These are phyloP conservation scores for Lampris incognitus DNA, from an alignment of 2,113 vertebrate genomes.

Conservation along the genomic window DNA sequence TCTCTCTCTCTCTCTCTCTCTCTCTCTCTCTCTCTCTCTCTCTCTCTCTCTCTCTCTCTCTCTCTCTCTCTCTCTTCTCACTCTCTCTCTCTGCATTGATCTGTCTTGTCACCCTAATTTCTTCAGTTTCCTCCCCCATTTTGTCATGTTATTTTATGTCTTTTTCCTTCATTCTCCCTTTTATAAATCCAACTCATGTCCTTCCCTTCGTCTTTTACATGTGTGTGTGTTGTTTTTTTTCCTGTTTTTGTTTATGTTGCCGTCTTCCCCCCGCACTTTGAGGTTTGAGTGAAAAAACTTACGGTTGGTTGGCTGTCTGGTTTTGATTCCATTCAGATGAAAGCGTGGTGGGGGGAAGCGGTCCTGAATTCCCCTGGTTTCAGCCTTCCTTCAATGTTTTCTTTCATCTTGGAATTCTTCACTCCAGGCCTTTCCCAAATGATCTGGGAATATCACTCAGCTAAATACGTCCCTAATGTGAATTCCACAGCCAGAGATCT, in stretches of 20 bases:
- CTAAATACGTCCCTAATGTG: slow-evolving; percentile 36
- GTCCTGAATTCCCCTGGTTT: slow-evolving; percentile 44
- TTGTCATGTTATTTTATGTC: not conserved
- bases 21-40: not conserved
- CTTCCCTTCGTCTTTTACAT: slow-evolving; percentile 8
- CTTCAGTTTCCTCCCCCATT: slow-evolving; percentile 19
- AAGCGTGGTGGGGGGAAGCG: slow-evolving; percentile 16
- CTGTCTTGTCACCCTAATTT: slow-evolving; percentile 26
- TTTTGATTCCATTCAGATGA: slow-evolving; percentile 52
- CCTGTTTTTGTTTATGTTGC: slow-evolving; percentile 32
- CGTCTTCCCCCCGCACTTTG: slow-evolving; percentile 5
- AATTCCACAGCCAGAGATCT: slow-evolving; percentile 55
- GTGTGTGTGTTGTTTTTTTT: slow-evolving; percentile 17
- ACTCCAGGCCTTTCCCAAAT: slow-evolving; percentile 37
- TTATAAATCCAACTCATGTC: slow-evolving; percentile 2
- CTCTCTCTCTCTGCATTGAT: slow-evolving; percentile 23
- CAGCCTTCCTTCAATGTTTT: slow-evolving; percentile 27
- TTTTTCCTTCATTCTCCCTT: not conserved
- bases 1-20: not conserved
- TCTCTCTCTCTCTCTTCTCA: not conserved
- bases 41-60: slow-evolving; percentile 10
- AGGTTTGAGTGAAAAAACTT: slow-evolving; percentile 22
- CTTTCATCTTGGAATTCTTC: slow-evolving; percentile 62
- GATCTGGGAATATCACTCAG: slow-evolving; percentile 23
- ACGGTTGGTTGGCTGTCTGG: slow-evolving; percentile 30